Evolutionary conservation across 2,888 invertebrate species (phyloP), one percentile per base, ranked within the genome.

Genomic region (Hedychridium roseum): DNA sequence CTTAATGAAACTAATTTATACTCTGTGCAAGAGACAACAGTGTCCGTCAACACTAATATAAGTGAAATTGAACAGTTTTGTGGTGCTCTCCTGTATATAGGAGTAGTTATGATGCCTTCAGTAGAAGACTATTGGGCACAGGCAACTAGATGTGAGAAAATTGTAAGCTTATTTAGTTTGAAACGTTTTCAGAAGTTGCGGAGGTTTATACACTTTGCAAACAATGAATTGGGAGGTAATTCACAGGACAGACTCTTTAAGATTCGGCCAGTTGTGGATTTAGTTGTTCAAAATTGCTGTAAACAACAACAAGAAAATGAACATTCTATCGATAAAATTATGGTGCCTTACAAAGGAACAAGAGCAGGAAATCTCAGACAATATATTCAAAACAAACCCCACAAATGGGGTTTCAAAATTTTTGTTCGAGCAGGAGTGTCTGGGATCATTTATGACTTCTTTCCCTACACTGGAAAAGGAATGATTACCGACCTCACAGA

Each of bases 381-480:
- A 30, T 78, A 74, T 34, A 69, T 71, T 31, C 66, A 66, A 37
- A 65, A 70, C 2, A 78, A 75, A 42, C 74, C 74, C 1, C 62
- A 53, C 6, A 73, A 74, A 21, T 78, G 71, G 71, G 74, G 76
- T 1, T 70, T 71, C 23, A 76, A 77, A 60, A 66, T 70, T 26
- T 71, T 66, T 54, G 68, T 70, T 1, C 28, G 73, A 14, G 68
- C 71, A 28, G 73, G 74, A 3, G 58, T 71, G n/a, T 60, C 64
- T 18, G 76, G 73, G 2, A 64, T 76, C 14, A 67, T 71, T 9
- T 73, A 73, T 41, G 74, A 76, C 47, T 76, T 74, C 50, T 12
- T 71, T 3, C 21, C 66, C 6, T 72, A 74, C 48, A 64, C 58
- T 17, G 73, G 71, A 1, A 62, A 66, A 20, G 63, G 63, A 6